These are phyloP conservation scores for Xyrauchen texanus DNA, from an alignment of 2,113 vertebrate species.

Conservation along the genomic window DNA sequence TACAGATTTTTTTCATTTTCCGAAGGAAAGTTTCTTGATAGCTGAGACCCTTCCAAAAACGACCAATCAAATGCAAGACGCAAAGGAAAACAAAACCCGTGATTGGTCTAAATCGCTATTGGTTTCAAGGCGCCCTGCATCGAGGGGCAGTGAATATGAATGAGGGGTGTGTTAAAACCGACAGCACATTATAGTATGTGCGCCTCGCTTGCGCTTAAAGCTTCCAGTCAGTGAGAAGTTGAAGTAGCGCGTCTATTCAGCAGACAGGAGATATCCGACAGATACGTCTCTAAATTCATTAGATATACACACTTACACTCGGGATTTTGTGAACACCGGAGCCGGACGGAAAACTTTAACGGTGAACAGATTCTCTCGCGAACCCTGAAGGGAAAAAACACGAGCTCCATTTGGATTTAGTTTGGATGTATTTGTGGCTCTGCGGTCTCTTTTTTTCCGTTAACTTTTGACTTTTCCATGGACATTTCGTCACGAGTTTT, in stretches of 20 bases:
- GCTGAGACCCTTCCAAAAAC: slow-evolving; percentile 2
- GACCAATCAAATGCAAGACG: slow-evolving; percentile 13
- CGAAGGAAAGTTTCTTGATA: slow-evolving; percentile 45
- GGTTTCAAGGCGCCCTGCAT: slow-evolving; percentile 72
- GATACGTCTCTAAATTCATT: background rate
- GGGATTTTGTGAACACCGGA: background rate
- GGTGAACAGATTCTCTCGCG: background rate
- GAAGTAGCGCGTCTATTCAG: background rate
- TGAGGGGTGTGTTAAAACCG: slow-evolving; percentile 75
- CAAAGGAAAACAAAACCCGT: slow-evolving; percentile 73
- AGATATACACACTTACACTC: background rate
- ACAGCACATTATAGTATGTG: slow-evolving; percentile 50
- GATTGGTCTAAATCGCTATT: slow-evolving; percentile 68
- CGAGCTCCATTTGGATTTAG: slow-evolving; percentile 6
- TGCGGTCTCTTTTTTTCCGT: background rate
- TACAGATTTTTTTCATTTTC: background rate
- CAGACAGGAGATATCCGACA: background rate
- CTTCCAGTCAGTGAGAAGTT: slow-evolving; percentile 29
- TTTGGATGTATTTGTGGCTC: slow-evolving; percentile 13
- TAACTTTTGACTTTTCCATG: background rate
- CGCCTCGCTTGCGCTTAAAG: slow-evolving; percentile 49
- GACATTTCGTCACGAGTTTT: background rate
- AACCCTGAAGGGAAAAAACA: background rate
- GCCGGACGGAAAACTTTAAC: background rate
- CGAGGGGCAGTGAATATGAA: slow-evolving; percentile 59